Evolutionary conservation across 2,888 invertebrate species (phyloP).

Genomic region (Eupeodes latifasciatus): DNA sequence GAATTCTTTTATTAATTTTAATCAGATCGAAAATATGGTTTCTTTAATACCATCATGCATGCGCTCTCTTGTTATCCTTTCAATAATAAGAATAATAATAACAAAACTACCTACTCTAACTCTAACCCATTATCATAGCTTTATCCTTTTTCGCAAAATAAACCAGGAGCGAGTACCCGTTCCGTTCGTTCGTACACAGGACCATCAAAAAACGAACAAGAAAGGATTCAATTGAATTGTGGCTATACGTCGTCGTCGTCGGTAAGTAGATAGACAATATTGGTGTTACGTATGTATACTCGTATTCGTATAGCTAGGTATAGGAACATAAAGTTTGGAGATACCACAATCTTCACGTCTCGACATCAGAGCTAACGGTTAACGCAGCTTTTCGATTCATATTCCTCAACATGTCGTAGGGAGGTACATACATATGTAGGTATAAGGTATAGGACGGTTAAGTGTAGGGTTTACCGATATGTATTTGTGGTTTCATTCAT

Average conservation of each 20-base stretch:
- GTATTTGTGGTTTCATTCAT: slow-evolving; percentile 65
- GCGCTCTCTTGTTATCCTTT: slow-evolving; percentile 69
- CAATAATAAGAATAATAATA: slow-evolving; percentile 20
- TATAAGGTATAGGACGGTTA: neutral
- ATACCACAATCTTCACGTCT: neutral
- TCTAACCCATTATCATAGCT: neutral
- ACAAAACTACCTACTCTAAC: slow-evolving; percentile 45
- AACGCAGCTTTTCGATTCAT: slow-evolving; percentile 67
- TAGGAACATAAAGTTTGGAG: slow-evolving; percentile 7
- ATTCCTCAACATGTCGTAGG: slow-evolving; percentile 17
- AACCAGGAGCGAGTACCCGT: slow-evolving; percentile 15
- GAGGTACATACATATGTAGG: no score
- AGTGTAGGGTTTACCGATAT: neutral
- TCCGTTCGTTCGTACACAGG: neutral
- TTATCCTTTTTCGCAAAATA: slow-evolving; percentile 56
- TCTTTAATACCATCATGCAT: slow-evolving; percentile 65
- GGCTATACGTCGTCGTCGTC: slow-evolving; percentile 7
- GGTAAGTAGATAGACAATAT: slow-evolving; percentile 26
- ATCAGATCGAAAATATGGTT: slow-evolving; percentile 74
- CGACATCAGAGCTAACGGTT: slow-evolving; percentile 33
- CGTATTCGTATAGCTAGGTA: no score
- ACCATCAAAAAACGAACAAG: neutral
- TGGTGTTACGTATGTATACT: slow-evolving; percentile 1
- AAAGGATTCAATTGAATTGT: slow-evolving; percentile 66
- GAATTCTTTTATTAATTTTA: slow-evolving; percentile 72